A percentile compares a stretch with the other conserved stretches of the same genome.
Conservation (phyloP, 1,140 invertebrate species). For the Augochlora pura region DNA sequence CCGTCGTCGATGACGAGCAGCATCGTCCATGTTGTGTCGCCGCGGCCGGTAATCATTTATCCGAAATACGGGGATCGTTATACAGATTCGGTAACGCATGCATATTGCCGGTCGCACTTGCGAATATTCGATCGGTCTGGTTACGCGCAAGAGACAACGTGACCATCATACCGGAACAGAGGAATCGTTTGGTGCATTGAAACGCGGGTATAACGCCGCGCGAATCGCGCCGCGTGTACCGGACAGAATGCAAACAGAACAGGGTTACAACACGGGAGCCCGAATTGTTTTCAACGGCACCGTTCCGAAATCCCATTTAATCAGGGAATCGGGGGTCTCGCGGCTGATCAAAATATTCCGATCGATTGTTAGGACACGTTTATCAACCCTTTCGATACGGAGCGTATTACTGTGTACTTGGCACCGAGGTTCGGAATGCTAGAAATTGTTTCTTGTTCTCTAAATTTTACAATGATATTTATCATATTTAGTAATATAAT, state of each 20-base stretch:
- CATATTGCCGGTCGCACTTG: neutral
- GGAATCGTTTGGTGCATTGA: neutral
- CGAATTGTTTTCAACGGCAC: no score
- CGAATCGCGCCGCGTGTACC: neutral
- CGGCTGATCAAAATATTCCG: neutral
- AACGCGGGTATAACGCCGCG: neutral
- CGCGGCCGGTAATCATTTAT: no score
- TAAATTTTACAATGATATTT: no score
- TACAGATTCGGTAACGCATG: neutral
- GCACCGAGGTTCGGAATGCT: no score
- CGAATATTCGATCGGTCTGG: conserved; percentile 16
- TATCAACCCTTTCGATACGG: no score
- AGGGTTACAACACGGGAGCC: neutral
- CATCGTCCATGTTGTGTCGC: no score
- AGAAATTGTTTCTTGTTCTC: no score
- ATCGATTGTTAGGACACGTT: neutral
- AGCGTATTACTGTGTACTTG: no score
- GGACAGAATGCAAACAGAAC: neutral
- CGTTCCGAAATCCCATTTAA: neutral
- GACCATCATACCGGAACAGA: neutral
- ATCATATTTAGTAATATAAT: no score
- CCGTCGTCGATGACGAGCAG: no score
- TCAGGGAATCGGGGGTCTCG: neutral
- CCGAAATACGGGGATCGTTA: neutral
- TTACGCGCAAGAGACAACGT: conserved; percentile 16